phyloP scores from a whole-genome alignment of 2,888 invertebrate species.

The Eurytoma californica region DNA sequence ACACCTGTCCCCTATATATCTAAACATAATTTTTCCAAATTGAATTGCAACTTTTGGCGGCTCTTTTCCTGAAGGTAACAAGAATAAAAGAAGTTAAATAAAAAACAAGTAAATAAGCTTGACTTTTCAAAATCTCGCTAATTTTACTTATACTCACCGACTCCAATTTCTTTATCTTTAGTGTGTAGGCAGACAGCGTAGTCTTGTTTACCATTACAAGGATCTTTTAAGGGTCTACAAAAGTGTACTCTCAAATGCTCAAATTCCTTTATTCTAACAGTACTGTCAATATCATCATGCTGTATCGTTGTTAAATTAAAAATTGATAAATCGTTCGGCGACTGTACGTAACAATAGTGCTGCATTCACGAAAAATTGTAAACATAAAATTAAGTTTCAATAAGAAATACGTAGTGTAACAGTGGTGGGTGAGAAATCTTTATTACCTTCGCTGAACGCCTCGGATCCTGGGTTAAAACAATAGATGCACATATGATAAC shows the following conservation, averaged over 20 bases:
- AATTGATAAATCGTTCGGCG: not conserved
- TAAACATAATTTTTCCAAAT: conserved; percentile 18
- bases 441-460: not conserved
- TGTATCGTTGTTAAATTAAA: conserved; percentile 22
- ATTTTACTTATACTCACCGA: conserved; percentile 9
- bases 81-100: not conserved
- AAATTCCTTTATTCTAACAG: not conserved
- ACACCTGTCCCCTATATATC: conserved; percentile 22
- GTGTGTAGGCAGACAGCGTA: conserved; percentile 20
- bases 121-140: not conserved
- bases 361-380: not conserved
- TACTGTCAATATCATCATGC: not conserved
- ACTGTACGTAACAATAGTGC: conserved; percentile 3
- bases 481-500: not conserved
- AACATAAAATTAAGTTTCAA: not conserved
- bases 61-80: conserved; percentile 2
- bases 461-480: too few species aligned
- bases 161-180: conserved; percentile 4
- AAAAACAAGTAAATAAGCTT: not conserved
- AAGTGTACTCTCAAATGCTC: conserved; percentile 17
- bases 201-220: conserved; percentile 11
- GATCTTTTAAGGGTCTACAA: conserved; percentile 2
- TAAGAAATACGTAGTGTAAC: too few species aligned
- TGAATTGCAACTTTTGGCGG: conserved; percentile 15
- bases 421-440: not conserved